phyloP scores from a whole-genome alignment of 1,140 invertebrate species.

The Drosophila sechellia region DNA sequence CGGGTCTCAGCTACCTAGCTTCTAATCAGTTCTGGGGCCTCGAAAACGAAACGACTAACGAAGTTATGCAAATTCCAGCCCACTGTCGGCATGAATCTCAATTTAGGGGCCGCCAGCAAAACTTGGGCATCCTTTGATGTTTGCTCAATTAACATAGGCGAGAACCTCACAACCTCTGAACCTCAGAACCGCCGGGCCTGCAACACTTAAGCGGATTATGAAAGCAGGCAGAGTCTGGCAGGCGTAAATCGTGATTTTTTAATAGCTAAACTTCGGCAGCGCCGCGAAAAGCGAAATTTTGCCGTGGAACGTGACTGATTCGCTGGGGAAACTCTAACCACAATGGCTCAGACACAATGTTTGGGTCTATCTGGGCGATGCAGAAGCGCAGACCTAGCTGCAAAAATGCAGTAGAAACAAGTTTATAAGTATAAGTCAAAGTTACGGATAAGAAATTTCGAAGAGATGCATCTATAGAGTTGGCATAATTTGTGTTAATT shows the following conservation, averaged over 20 bases:
- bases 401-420: neutral
- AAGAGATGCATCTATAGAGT: no score
- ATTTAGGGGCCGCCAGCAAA: conserved; percentile 7
- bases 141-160: conserved; percentile 46
- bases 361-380: conserved; percentile 17
- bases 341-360: conserved; percentile 20
- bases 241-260: conserved; percentile 40
- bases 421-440: neutral
- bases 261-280: conserved; percentile 33
- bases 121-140: conserved; percentile 36
- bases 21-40: conserved; percentile 26
- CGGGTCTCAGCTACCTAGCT: neutral
- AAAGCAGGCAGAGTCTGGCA: conserved; percentile 20
- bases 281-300: conserved; percentile 1
- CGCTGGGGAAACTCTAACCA: conserved; percentile 8
- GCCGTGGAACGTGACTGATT: conserved; percentile 7
- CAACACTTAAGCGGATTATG: conserved; percentile 43
- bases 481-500: no score
- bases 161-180: neutral
- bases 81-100: conserved; percentile 26
- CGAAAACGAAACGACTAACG: conserved; percentile 9
- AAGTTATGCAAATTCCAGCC: conserved; percentile 31
- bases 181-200: conserved; percentile 3
- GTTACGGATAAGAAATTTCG: no score
- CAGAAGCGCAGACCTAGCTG: conserved; percentile 1